These are phyloP conservation scores for Drosophila ironensis DNA, from an alignment of 1,140 invertebrate species.

Conservation along the genomic window DNA sequence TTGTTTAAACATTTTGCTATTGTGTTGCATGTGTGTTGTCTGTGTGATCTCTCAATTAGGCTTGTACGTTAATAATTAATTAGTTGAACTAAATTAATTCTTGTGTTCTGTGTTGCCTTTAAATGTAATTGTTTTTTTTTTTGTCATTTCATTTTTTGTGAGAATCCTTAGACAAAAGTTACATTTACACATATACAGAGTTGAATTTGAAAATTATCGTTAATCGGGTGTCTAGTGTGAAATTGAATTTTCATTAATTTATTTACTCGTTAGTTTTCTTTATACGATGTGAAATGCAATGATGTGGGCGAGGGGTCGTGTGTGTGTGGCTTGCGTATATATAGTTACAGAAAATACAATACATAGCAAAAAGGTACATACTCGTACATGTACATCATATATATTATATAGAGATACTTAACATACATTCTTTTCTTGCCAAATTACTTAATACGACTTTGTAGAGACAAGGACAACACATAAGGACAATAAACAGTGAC, in stretches of 20 bases:
- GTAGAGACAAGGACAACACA: conserved; percentile 49
- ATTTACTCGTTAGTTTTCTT: neutral
- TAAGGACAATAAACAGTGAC: conserved; percentile 52
- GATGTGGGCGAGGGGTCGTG: neutral
- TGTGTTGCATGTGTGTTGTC: conserved; percentile 35
- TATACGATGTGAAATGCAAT: conserved; percentile 25
- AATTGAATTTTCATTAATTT: conserved; percentile 22
- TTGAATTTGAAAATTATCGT: conserved; percentile 49
- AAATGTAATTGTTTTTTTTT: conserved; percentile 47
- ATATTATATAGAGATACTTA: conserved; percentile 54
- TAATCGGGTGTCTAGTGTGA: conserved; percentile 30
- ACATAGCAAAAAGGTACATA: conserved; percentile 69
- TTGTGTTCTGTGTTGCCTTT: conserved; percentile 10
- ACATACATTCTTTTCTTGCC: conserved; percentile 21
- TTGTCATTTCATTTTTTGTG: neutral
- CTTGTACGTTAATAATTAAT: conserved; percentile 16
- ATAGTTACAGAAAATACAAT: conserved; percentile 56
- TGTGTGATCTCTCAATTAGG: conserved; percentile 13
- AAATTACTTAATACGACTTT: conserved; percentile 23
- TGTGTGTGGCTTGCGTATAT: conserved; percentile 14
- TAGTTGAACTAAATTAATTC: conserved; percentile 36
- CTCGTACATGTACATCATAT: no score
- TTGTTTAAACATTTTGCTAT: conserved; percentile 58
- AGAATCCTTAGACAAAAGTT: conserved; percentile 43
- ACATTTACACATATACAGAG: conserved; percentile 67